Evolutionary conservation across 1,140 invertebrate species (phyloP).

Genomic region (Drosophila miranda): DNA sequence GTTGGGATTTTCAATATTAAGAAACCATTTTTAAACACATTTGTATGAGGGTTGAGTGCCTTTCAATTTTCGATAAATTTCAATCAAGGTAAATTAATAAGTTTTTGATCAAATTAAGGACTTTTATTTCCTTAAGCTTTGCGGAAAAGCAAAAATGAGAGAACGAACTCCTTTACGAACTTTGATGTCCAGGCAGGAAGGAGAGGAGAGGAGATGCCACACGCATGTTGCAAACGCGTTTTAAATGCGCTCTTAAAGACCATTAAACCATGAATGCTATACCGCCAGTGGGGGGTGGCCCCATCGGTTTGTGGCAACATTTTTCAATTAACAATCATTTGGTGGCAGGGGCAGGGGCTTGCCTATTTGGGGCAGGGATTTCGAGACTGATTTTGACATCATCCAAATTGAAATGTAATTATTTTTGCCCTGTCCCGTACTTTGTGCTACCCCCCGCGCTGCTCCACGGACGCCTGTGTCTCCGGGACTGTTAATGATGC

Average conservation of each 20-base stretch:
- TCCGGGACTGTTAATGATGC: constrained; percentile 68
- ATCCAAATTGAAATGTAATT: constrained; percentile 78
- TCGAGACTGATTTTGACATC: constrained; percentile 70
- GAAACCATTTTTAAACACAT: no score
- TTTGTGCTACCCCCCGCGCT: no score
- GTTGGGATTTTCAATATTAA: no score
- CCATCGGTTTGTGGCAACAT: constrained; percentile 49
- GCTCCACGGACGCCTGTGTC: not conserved
- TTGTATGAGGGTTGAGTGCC: not conserved
- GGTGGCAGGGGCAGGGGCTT: constrained; percentile 15
- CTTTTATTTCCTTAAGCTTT: not conserved
- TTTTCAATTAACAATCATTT: constrained; percentile 77
- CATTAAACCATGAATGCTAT: constrained; percentile 28
- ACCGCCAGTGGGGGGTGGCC: not conserved
- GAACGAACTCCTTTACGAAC: no score
- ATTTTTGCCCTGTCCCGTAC: constrained; percentile 44
- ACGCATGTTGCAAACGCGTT: constrained; percentile 60
- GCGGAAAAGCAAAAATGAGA: not conserved
- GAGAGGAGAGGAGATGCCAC: not conserved
- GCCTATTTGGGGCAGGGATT: no score
- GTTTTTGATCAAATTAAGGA: no score
- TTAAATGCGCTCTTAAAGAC: constrained; percentile 71
- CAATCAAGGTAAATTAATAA: constrained; percentile 19
- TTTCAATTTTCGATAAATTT: constrained; percentile 22
- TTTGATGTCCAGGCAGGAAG: no score